Base-by-base conservation (phyloP, 2,888 invertebrate genomes). In the Stenchaetothrips biformis region DNA sequence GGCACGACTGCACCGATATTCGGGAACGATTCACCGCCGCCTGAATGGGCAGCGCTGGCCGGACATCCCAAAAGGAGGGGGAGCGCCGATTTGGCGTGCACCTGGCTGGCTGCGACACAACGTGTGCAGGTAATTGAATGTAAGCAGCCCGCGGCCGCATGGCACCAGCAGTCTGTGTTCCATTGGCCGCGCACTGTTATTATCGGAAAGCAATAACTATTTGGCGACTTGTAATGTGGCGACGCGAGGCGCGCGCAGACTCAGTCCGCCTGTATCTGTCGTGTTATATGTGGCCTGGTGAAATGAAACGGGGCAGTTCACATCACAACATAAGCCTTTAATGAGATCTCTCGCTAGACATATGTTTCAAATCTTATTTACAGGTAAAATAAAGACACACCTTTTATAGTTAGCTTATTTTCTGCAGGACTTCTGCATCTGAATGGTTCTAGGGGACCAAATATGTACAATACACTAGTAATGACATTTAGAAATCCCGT, bases 261-360 rank as follows among this genome's bases (percentile, higher is more conserved):
- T 37, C 37, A 37, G 37, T 4, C 37, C 37, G 37, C 37, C 37
- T 37, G 37, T 4, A 37, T 1, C 53, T 2, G 9, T 9, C 16
- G 53, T 53, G 53, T 53, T 3, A 8, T 7, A 16, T 67, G n/a
- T 7, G 21, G 21, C 21, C 67, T 7, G 67, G n/a, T 21, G 53
- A 2, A 16, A 9, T 53, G 53, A 53, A 53, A 53, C 53, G 53
- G 13, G 18, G 8, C 18, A 67, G 67, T 67, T 67, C 67, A 67
- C 67, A 67, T 67, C 67, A 67, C 67, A 67, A 67, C 67, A 67
- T 67, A 67, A 67, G 67, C 67, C n/a, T 67, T 67, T 67, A 67
- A 67, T 67, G 67, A 67, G 67, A 67, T 67, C 67, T 67, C 21
- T 67, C 37, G 37, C 67, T 67, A 67, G 67, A 67, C 67, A 21